Evolutionary conservation across 1,140 invertebrate genomes (phyloP), one percentile per base, ranked within the genome.

Genomic region (Drosophila triauraria): DNA sequence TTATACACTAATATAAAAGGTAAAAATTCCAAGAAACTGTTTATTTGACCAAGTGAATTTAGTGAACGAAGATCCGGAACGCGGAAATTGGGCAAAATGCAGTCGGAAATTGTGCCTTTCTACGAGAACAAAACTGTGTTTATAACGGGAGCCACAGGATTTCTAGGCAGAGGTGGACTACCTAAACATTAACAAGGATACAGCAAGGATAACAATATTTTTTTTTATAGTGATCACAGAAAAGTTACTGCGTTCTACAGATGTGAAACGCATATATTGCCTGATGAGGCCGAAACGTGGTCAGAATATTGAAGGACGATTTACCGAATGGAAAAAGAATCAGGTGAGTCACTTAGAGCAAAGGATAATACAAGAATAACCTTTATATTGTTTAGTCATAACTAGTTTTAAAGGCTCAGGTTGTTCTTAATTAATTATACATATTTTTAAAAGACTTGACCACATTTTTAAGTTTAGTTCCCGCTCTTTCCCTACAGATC

Each of bases 221-320:
- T 57, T 57, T 17, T 4, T 69, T 69, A 47, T 78, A 94, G 94
- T 94, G 4, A 92, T 97, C 9, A 95, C 98, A 23, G 97, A 98
- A 93, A 98, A 98, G 88, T 82, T 98, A n/a, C 91, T 98, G 5
- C 94, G 97, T 25, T 97, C 96, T 86, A 91, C 96, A 0, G 94
- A 95, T 7, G 93, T 97, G 1, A 93, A 93, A n/a, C 95, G 94
- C 40, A 95, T 98, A 15, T 97, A 96, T 82, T 84, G 97, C 7
- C 92, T 98, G 9, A 94, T 98, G 27, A 94, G 97, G 62, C 86
- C 95, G 0, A 98, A 98, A 92, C 96, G 96, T 76, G 96, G 95
- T 2, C 95, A 96, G 81, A 94, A 94, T 30, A 95, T 96, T 0
- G 94, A 94, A 69, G 94, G 95, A 50, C 94, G 96, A 27, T 75